Base-by-base conservation (phyloP, 2,797 vertebrate species). In the Scolopax rusticola region DNA sequence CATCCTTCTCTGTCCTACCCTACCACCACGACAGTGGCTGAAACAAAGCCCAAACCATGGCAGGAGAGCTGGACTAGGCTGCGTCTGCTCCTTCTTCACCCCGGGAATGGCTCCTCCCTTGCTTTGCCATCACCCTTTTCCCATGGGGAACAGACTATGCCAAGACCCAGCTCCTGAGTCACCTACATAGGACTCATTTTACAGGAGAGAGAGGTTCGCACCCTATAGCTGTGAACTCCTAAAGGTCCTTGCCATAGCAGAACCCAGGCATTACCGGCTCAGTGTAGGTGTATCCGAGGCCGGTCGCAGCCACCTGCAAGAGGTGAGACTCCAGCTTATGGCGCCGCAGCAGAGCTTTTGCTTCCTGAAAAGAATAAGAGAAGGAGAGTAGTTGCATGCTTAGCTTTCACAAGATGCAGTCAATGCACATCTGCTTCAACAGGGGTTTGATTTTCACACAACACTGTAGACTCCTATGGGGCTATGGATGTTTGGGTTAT, bases 251-350 rank as follows among this genome's bases (percentile, higher is more conserved):
- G 11, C 23, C 38, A 12, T 2, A 38, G 75, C 53, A 8, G 38
- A 15, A 15, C 12, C 2, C 25, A 9, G 65, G 87, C 65, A 73
- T 98, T 98, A 99, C 99, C 97, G 98, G 99, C 89, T 99, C 99
- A 0, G 96, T 97, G 92, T 99, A 99, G 32, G 97, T 92, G 48
- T 99, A 98, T 24, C 98, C 99, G 50, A 99, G 98, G 27, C 98
- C 98, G 0, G 97, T 97, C 19, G 99, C 98, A 74, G 99, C 99
- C 24, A 98, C 98, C 80, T 97, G 97, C 73, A 99, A 95, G n/a
- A 99, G 97, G 87, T 99, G 98, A 33, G 98, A 97, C 93, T 99
- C 99, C 93, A 98, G 98, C 94, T 97, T 98, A 96, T 99, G 98
- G 51, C 99, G 98, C 71, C 97, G 98, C 88, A 99, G 91, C 96